A percentile compares a stretch with the other conserved stretches of the same genome.
phyloP scores from a whole-genome alignment of 1,140 invertebrate species.

The Lepidurus apus region DNA sequence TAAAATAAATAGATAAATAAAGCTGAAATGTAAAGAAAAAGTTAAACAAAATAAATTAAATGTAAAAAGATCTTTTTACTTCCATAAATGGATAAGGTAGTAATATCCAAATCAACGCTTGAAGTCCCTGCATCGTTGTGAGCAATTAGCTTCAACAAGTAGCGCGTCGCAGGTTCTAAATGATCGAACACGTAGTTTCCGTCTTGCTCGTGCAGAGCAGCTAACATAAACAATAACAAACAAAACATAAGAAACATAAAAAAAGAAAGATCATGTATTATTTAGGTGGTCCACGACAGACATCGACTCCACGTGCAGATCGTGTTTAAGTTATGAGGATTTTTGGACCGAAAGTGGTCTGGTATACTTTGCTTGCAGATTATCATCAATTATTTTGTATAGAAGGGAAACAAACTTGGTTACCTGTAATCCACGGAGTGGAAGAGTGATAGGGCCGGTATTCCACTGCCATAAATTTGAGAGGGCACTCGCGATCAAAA shows the following conservation, averaged over 20 bases:
- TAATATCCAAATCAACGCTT: slow-evolving; percentile 42
- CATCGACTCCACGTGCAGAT: too few species aligned
- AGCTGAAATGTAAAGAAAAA: not conserved
- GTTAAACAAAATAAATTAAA: not conserved
- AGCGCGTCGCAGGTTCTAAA: slow-evolving; percentile 45
- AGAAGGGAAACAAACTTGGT: too few species aligned
- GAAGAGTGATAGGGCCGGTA: not conserved
- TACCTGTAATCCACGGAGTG: slow-evolving; percentile 20
- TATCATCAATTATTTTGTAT: too few species aligned
- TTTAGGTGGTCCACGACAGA: too few species aligned
- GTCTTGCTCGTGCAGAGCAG: slow-evolving; percentile 27
- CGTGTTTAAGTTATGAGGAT: too few species aligned
- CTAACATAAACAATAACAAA: not conserved
- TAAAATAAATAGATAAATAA: not conserved
- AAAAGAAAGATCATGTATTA: not conserved
- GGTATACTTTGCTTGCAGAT: too few species aligned
- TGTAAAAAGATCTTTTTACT: slow-evolving; percentile 39
- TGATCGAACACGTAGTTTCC: slow-evolving; percentile 40
- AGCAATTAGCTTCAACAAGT: slow-evolving; percentile 45
- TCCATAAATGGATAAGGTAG: slow-evolving; percentile 44
- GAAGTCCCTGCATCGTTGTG: slow-evolving; percentile 46
- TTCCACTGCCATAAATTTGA: not conserved
- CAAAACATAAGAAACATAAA: not conserved
- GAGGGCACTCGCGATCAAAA: not conserved
- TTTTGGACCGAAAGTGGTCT: too few species aligned